Evolutionary conservation across 2,797 vertebrate species (phyloP), one percentile per base, ranked within the genome.

Genomic region (Pangasius mekongensis): DNA sequence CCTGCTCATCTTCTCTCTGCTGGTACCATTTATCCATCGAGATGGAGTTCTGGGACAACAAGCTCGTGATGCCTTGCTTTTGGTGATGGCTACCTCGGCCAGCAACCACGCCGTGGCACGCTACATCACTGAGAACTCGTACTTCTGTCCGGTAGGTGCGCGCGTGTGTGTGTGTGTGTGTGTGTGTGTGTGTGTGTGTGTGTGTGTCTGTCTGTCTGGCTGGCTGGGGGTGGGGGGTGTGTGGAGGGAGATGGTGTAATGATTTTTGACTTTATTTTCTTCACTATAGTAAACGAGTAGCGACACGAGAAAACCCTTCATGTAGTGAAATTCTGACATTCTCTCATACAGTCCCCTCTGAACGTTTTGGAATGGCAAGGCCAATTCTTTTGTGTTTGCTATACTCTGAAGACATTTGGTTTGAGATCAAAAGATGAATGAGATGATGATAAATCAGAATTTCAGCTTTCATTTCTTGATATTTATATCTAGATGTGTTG

Each of bases 1-100:
- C 89, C 97, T 98, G 87, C 95, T 98, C 74, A 96, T 99, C 93
- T 99, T 99, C 95, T 98, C 98, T 78, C 96, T 98, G 87, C 97
- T 99, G 18, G 97, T 99, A 86, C 98, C 98, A 6, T 99, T 98
- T 95, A 97, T 99, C 92, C 98, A 99, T 94, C 98, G 97, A 27
- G 98, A 99, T 84, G 98, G 98, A 0, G 90, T 96, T 5, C 95
- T 98, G 18, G 98, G 98, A 13, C 98, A 99, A 93, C 98, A 98
- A 94, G 98, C 98, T 0, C 94, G 98, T 0, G 98, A 99, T 0
- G 97, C 98, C 0, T 95, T 99, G 88, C 97, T 99, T 69, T 97
- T 99, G 86, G 97, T 99, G 92, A 99, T 99, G 98, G 97, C 98
- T 1, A 93, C 98, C 52, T 98, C 98, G 0, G 98, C 98, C 86